Evolutionary conservation across 2,113 vertebrate genomes (phyloP).

Genomic region (Calypte anna): DNA sequence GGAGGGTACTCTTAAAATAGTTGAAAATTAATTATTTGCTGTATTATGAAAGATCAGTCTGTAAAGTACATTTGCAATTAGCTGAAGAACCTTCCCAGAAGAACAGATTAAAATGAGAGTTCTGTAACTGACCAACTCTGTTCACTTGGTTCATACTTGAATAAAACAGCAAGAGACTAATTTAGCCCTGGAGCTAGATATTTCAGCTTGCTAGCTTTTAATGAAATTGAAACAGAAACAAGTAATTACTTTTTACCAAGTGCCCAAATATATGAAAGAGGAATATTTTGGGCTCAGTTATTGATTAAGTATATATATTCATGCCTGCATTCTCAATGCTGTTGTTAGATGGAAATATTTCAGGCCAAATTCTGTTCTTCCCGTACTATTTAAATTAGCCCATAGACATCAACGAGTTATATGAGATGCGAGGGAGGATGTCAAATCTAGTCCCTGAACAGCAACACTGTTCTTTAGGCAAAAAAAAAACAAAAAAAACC

Average conservation of each 20-base stretch:
- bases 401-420: not conserved
- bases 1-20: not conserved
- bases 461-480: not conserved
- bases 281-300: not conserved
- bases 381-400: not conserved
- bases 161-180: conserved; percentile 56
- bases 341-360: not conserved
- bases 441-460: not conserved
- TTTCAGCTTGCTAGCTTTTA: conserved; percentile 31
- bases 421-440: not conserved
- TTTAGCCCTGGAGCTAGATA: conserved; percentile 24
- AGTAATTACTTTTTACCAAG: conserved; percentile 42
- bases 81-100: conserved; percentile 30
- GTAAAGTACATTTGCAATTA: conserved; percentile 41
- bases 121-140: conserved; percentile 36
- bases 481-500: not conserved
- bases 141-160: conserved; percentile 32
- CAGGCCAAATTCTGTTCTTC: not conserved
- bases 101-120: conserved; percentile 27
- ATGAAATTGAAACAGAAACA: conserved; percentile 37
- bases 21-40: conserved; percentile 16
- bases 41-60: conserved; percentile 3
- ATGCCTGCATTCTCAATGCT: not conserved
- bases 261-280: not conserved
- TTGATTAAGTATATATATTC: conserved; percentile 27